Conservation (phyloP, 2,888 invertebrate species). For the Labia minor region DNA sequence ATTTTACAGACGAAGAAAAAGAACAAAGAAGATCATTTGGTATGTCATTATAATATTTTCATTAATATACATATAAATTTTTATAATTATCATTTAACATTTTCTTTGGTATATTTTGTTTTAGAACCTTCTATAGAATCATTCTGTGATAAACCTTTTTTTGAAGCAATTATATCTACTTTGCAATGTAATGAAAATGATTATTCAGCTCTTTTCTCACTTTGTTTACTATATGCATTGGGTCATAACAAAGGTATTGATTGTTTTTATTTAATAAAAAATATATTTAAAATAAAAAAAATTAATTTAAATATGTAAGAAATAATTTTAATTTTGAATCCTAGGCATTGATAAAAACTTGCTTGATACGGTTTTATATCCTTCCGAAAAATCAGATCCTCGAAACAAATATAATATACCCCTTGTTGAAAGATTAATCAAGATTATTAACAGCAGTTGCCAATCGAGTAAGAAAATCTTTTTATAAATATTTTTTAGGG, state of each 20-base stretch:
- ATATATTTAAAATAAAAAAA: constrained; percentile 24
- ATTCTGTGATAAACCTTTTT: constrained; percentile 60
- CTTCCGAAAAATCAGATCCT: constrained; percentile 43
- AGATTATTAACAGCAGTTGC: constrained; percentile 72
- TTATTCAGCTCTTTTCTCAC: constrained; percentile 80
- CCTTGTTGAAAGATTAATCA: constrained; percentile 70
- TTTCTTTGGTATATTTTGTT: constrained; percentile 26
- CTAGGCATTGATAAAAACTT: constrained; percentile 73
- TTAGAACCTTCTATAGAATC: constrained; percentile 37
- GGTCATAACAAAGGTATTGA: constrained; percentile 84
- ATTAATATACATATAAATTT: neutral
- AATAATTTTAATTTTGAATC: constrained; percentile 29
- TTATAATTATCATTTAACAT: too few species aligned
- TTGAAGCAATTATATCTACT: constrained; percentile 78
- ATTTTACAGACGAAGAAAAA: constrained; percentile 91
- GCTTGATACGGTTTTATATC: constrained; percentile 64
- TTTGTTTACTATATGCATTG: constrained; percentile 86
- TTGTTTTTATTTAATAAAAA: too few species aligned
- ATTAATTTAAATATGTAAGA: constrained; percentile 20
- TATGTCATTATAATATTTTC: constrained; percentile 19
- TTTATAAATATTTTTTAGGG: neutral
- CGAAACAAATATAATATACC: constrained; percentile 67
- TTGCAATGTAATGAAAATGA: constrained; percentile 87
- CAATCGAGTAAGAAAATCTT: constrained; percentile 59
- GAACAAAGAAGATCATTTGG: constrained; percentile 45